Evolutionary conservation across 2,888 invertebrate genomes (phyloP).

Genomic region (Epirrhoe tristata): DNA sequence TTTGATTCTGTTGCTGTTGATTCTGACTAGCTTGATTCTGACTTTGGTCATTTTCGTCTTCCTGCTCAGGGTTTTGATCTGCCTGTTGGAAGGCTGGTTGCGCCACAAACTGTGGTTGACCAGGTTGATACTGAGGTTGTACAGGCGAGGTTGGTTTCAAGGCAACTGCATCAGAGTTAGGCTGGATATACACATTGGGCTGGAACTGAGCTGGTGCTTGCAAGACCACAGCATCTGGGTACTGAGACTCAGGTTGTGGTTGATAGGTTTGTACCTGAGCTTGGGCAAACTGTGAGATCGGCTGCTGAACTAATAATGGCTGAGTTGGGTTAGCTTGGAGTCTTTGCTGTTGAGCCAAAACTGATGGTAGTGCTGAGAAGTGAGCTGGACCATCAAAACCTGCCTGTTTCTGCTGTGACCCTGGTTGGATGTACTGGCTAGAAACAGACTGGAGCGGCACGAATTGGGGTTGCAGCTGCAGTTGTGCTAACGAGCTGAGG

Average conservation of each 20-base stretch:
- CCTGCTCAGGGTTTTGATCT: slow-evolving; percentile 40
- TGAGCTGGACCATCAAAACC: slow-evolving; percentile 72
- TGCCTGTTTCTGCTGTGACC: slow-evolving; percentile 51
- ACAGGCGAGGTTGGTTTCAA: slow-evolving; percentile 36
- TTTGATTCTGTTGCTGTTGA: slow-evolving; percentile 33
- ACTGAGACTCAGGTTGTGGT: slow-evolving; percentile 40
- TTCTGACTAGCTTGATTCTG: slow-evolving; percentile 17
- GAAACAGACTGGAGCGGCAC: slow-evolving; percentile 63
- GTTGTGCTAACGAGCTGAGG: slow-evolving; percentile 69
- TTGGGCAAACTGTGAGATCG: slow-evolving; percentile 44
- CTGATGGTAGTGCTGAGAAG: slow-evolving; percentile 71
- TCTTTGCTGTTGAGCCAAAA: slow-evolving; percentile 64
- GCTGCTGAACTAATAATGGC: slow-evolving; percentile 45
- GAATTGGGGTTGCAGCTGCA: slow-evolving; percentile 70
- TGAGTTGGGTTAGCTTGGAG: slow-evolving; percentile 19
- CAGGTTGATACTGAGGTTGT: slow-evolving; percentile 45
- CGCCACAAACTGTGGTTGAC: slow-evolving; percentile 51
- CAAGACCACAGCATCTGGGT: slow-evolving; percentile 36
- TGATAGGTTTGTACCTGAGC: slow-evolving; percentile 45
- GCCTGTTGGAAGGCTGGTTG: slow-evolving; percentile 51
- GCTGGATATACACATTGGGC: slow-evolving; percentile 42
- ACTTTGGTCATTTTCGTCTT: slow-evolving; percentile 33
- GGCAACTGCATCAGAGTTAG: slow-evolving; percentile 40
- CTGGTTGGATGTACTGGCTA: slow-evolving; percentile 61
- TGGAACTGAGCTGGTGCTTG: slow-evolving; percentile 46